Evolutionary conservation across 2,797 vertebrate species (phyloP).

Genomic region (Enteromius argenteus): DNA sequence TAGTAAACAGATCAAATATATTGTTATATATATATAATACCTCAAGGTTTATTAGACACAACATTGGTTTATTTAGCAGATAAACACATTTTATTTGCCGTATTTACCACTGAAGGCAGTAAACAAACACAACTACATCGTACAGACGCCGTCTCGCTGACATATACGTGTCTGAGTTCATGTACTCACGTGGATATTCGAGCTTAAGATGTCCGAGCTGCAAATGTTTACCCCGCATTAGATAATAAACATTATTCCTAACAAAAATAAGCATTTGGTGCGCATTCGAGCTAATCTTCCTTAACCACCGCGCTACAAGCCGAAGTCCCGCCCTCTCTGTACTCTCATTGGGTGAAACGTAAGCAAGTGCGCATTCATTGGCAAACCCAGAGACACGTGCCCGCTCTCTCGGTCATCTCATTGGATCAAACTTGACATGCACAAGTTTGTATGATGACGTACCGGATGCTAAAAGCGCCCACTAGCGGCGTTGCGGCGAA

Average conservation of each 20-base stretch:
- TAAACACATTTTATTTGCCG: neutral
- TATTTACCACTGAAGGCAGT: neutral
- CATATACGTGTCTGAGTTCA: neutral
- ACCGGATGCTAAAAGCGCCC: slow-evolving; percentile 30
- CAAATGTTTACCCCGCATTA: neutral
- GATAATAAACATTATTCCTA: neutral
- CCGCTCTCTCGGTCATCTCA: neutral
- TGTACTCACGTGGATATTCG: slow-evolving; percentile 14
- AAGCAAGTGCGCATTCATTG: neutral
- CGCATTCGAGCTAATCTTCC: neutral
- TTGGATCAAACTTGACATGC: slow-evolving; percentile 25
- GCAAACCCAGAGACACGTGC: neutral
- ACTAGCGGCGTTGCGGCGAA: neutral
- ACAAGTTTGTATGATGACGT: neutral
- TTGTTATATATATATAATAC: neutral
- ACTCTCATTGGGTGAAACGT: slow-evolving; percentile 39
- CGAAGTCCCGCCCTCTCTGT: slow-evolving; percentile 27
- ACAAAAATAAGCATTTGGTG: neutral
- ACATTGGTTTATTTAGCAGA: neutral
- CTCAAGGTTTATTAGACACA: neutral
- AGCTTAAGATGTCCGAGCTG: neutral
- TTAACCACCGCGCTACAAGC: slow-evolving; percentile 45
- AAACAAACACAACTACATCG: slow-evolving; percentile 1
- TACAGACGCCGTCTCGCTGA: neutral
- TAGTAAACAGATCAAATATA: neutral